Base-by-base conservation (phyloP, 2,888 invertebrate species). In the Pristionchus exspectatus region DNA sequence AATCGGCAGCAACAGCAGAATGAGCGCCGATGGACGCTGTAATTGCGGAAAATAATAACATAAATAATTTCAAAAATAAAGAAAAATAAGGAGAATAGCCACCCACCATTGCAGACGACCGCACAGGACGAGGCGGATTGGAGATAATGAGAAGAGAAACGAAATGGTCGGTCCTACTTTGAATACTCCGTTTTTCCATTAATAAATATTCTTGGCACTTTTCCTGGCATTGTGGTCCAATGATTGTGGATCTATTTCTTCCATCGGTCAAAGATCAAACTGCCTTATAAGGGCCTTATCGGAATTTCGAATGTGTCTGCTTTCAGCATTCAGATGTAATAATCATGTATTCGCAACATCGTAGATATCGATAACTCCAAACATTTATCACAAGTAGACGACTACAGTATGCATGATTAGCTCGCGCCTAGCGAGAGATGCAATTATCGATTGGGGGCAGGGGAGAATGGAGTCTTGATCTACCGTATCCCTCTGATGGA, bases 391-490 rank as follows among this genome's bases (percentile, higher is more conserved):
- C 33, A 44, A 56, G 44, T 44, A 77, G 50, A 81, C 81, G 81
- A 81, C 81, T 81, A 81, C 81, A 81, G 50, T 81, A 27, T 50
- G 38, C 81, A 81, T 54, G 81, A 81, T 44, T n/a, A 81, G 27
- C 50, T 44, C 81, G 50, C 44, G 81, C 38, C 38, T 38, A 10
- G 50, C 44, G 50, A n/a, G 24, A 50, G 24, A 50, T 27, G 10
- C n/a, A 81, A 54, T 27, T 81, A 81, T 81, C 54, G 81, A 81
- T 81, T 81, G 81, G 81, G 81, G 44, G 44, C 4, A 38, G 38
- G 38, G 44, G 44, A 50, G 44, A 10, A 10, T 50, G 74, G 74
- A 74, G 74, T 63, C 38, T 74, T 74, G 33, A 38, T 74, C 74
- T 74, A 21, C 74, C 38, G 33, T 33, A 38, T 24, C 63, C 63